Conservation (phyloP, 2,888 invertebrate species). For the Branchellion lobata region DNA sequence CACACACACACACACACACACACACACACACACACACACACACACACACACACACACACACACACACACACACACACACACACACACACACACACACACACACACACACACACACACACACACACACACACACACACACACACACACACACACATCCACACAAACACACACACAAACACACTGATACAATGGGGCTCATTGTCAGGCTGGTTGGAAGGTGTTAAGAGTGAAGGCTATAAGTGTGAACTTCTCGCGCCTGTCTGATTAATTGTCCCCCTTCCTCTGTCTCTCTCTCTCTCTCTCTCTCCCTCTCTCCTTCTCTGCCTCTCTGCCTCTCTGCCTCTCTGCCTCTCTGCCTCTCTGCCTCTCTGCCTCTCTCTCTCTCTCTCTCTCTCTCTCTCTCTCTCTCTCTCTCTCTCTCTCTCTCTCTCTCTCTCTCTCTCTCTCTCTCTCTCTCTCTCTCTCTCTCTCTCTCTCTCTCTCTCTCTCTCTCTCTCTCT, state of each 20-base stretch:
- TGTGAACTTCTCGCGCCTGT: too few relatives aligned
- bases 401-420: not conserved
- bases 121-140: constrained; percentile 29
- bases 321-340: too few relatives aligned
- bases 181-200: too few relatives aligned
- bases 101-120: constrained; percentile 23
- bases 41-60: not conserved
- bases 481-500: constrained; percentile 11
- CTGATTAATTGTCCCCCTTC: too few relatives aligned
- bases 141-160: not conserved
- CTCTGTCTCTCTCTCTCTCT: too few relatives aligned
- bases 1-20: not conserved
- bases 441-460: not conserved
- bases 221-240: too few relatives aligned
- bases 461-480: not conserved
- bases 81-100: not conserved
- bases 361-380: too few relatives aligned
- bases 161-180: too few relatives aligned
- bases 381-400: too few relatives aligned
- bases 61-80: not conserved
- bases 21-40: not conserved
- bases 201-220: too few relatives aligned
- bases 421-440: constrained; percentile 19
- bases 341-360: too few relatives aligned
- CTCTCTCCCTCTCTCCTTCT: too few relatives aligned